These are phyloP conservation scores for Heterodera filipjevi DNA, from an alignment of 2,888 invertebrate species.

Conservation along the genomic window DNA sequence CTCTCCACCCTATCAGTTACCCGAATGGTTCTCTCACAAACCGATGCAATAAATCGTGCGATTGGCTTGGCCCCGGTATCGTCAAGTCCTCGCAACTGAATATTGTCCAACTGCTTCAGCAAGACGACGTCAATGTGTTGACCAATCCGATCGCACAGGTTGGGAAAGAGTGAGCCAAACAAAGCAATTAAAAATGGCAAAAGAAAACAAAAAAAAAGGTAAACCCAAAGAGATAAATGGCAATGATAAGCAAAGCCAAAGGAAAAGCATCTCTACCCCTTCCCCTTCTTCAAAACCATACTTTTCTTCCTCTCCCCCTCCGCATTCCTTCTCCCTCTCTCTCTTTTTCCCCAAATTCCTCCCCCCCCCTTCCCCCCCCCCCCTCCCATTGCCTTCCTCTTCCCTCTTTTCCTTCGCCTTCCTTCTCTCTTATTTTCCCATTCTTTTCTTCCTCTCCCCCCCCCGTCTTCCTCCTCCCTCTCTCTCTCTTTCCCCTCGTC, in stretches of 20 bases:
- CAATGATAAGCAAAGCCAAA: neutral
- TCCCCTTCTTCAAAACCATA: neutral
- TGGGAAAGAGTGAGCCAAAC: neutral
- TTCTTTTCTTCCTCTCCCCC: too few species aligned
- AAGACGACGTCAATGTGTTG: conserved; percentile 15
- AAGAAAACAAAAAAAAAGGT: too few species aligned
- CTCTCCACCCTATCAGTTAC: neutral
- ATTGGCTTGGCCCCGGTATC: conserved; percentile 21
- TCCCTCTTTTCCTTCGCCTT: neutral
- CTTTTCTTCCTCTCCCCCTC: neutral
- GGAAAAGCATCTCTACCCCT: too few species aligned
- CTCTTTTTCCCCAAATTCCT: neutral
- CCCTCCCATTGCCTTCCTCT: neutral
- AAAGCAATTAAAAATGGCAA: neutral
- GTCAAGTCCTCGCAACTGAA: neutral
- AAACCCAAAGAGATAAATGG: too few species aligned
- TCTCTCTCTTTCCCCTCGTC: neutral
- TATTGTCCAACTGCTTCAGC: neutral
- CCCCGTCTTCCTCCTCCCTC: neutral
- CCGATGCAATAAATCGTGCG: conserved; percentile 28
- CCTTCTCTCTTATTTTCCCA: too few species aligned
- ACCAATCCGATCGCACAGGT: conserved; percentile 26
- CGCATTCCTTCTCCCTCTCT: neutral
- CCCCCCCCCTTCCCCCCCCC: neutral
- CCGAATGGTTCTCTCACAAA: neutral